Percentiles rank a stretch among this genome's conserved stretches.
Evolutionary conservation across 2,797 vertebrate species (phyloP).

Genomic region (Pipistrellus pygmaeus): DNA sequence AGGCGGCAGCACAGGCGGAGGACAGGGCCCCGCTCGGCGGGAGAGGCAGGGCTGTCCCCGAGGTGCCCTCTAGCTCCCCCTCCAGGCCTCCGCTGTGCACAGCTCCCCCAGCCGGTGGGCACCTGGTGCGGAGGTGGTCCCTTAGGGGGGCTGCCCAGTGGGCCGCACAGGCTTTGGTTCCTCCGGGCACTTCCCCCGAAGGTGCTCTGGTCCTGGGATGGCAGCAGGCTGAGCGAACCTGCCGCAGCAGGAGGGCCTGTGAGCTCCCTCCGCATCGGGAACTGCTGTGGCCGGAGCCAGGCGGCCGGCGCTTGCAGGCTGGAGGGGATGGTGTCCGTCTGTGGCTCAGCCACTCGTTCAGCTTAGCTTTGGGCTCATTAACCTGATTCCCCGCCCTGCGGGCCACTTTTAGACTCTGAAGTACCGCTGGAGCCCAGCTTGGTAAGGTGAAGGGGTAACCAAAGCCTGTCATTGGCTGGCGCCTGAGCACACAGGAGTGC

Average conservation of each 20-base stretch:
- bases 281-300: no score
- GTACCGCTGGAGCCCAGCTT: background rate
- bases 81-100: no score
- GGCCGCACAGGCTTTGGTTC: no score
- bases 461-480: background rate
- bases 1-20: fast-evolving
- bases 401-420: background rate
- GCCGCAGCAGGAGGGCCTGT: no score
- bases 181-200: background rate
- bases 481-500: fast-evolving
- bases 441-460: background rate
- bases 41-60: no score
- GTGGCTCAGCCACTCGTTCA: background rate
- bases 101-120: no score
- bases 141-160: background rate
- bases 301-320: no score
- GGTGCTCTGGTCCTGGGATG: no score
- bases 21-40: background rate
- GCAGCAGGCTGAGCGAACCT: background rate
- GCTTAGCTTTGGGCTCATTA: background rate
- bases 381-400: background rate
- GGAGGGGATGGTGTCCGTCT: background rate
- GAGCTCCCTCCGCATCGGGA: no score
- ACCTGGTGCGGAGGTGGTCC: no score
- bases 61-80: no score